Evolutionary conservation across 2,797 vertebrate genomes (phyloP).

Genomic region (Odontamblyopus rebecca): DNA sequence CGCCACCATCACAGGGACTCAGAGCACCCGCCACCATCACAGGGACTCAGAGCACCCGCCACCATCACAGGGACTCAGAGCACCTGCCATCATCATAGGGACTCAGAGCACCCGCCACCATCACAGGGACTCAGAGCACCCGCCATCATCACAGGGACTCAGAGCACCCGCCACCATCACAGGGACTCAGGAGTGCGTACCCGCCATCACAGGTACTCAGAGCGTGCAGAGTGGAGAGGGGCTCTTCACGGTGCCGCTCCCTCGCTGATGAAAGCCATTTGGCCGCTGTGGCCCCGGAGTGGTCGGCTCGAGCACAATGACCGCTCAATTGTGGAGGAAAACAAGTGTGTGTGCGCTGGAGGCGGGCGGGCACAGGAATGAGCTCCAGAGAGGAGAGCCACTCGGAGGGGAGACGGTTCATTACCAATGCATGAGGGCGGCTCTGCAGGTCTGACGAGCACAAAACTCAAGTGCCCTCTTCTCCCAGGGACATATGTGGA

Average conservation of each 20-base stretch:
- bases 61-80: no score
- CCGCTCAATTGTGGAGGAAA: conserved; percentile 86
- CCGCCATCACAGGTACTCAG: conserved; percentile 64
- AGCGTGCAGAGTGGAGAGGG: conserved; percentile 74
- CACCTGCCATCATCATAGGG: no score
- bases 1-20: no score
- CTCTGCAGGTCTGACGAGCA: conserved; percentile 37
- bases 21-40: no score
- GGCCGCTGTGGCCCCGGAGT: conserved; percentile 85
- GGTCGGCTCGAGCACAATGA: conserved; percentile 86
- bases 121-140: no score
- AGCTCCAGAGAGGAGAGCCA: conserved; percentile 64
- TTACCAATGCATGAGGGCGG: conserved; percentile 66
- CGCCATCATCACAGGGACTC: no score
- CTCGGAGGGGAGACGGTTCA: conserved; percentile 63
- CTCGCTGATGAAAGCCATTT: conserved; percentile 95
- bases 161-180: conserved; percentile 86
- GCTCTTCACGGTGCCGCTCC: conserved; percentile 58
- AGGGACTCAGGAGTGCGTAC: conserved; percentile 80
- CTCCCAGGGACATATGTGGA: conserved; percentile 31
- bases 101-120: no score
- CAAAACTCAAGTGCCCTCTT: conserved; percentile 34
- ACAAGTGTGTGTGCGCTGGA: conserved; percentile 63
- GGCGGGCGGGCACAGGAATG: conserved; percentile 48
- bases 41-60: no score